Evolutionary conservation across 2,888 invertebrate genomes (phyloP).

Genomic region (Pemphredon lugubris): DNA sequence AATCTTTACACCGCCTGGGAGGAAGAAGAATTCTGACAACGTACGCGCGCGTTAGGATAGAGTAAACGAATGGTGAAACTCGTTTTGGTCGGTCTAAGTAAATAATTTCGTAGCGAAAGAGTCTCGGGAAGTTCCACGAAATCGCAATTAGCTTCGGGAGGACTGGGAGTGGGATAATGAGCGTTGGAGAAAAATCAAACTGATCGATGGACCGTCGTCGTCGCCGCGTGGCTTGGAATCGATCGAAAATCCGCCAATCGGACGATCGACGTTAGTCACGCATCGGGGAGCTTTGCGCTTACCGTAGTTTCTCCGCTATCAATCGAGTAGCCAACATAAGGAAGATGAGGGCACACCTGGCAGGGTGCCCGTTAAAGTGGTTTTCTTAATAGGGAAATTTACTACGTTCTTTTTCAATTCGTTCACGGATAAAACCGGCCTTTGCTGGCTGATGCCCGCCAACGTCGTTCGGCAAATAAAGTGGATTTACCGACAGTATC

Average conservation of each 20-base stretch:
- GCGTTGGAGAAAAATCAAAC: not conserved
- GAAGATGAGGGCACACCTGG: slow-evolving; percentile 46
- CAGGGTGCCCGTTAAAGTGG: slow-evolving; percentile 41
- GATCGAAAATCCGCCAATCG: slow-evolving; percentile 32
- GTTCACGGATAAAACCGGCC: slow-evolving; percentile 7
- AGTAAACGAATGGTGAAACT: slow-evolving; percentile 25
- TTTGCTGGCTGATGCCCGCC: slow-evolving; percentile 4
- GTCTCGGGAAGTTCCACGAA: not conserved
- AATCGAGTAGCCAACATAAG: slow-evolving; percentile 9
- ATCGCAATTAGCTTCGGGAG: too few species aligned
- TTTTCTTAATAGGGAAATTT: slow-evolving; percentile 43
- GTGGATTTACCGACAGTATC: too few species aligned
- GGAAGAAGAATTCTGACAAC: slow-evolving; percentile 5
- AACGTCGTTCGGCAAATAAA: not conserved
- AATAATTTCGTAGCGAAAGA: slow-evolving; percentile 19
- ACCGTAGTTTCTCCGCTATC: slow-evolving; percentile 22
- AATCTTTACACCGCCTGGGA: slow-evolving; percentile 19
- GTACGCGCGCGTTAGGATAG: slow-evolving; percentile 9
- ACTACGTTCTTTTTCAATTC: slow-evolving; percentile 39
- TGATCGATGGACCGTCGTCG: too few species aligned
- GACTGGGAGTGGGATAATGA: not conserved
- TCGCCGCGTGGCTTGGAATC: slow-evolving; percentile 6
- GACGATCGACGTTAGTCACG: slow-evolving; percentile 51
- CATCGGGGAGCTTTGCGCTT: slow-evolving; percentile 40
- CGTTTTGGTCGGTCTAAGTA: slow-evolving; percentile 22